phyloP scores from a whole-genome alignment of 2,113 vertebrate species.

The Probosciger aterrimus region DNA sequence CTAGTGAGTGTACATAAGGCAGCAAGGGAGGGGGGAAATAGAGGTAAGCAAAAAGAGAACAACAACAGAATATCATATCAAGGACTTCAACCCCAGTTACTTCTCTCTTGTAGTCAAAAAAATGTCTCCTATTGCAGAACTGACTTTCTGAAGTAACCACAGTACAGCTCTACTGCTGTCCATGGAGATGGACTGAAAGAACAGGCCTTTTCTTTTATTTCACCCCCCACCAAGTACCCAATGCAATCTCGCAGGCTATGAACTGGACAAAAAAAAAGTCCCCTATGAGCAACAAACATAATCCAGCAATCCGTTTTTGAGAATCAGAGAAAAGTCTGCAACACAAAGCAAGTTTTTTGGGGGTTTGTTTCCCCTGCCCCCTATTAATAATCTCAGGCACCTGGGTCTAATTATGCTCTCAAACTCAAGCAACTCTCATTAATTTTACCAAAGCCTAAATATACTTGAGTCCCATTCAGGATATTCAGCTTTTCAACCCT shows the following conservation, averaged over 20 bases:
- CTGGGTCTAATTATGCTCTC: background rate
- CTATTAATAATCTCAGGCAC: background rate
- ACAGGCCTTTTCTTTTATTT: background rate
- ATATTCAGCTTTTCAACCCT: background rate
- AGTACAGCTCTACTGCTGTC: background rate
- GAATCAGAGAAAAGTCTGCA: background rate
- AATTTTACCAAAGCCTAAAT: background rate
- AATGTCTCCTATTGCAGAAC: background rate
- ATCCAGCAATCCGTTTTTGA: background rate
- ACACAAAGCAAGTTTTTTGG: accelerated
- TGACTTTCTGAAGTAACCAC: background rate
- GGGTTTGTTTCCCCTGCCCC: accelerated
- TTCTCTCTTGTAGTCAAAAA: background rate
- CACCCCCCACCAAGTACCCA: background rate
- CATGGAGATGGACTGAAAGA: background rate
- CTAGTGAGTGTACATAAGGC: background rate
- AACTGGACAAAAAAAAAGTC: background rate
- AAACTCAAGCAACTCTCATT: background rate
- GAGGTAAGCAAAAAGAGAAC: background rate
- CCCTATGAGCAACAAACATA: background rate
- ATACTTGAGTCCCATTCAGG: accelerated
- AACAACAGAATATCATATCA: background rate
- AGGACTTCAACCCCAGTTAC: background rate
- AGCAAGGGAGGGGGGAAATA: background rate
- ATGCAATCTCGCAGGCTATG: too few species aligned